Evolutionary conservation across 2,888 invertebrate genomes (phyloP), one percentile per base, ranked within the genome.

Genomic region (Oasisia sp.): DNA sequence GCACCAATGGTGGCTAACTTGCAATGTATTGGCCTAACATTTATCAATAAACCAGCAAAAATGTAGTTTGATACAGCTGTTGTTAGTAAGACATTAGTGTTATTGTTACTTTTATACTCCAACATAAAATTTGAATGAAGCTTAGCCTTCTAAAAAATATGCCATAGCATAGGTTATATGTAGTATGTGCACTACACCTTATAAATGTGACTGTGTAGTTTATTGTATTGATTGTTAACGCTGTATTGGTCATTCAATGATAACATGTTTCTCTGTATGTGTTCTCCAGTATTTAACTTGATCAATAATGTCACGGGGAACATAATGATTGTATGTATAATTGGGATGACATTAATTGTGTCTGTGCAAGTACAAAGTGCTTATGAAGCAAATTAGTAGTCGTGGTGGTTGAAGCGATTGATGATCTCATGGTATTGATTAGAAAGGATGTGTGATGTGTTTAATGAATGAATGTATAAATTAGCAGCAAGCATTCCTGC

Each of bases 381-480:
- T 74, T 74, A 74, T 74, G 74, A 74, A 74, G 74, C 74, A 74
- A 74, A 74, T 74, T 74, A 74, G n/a, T 74, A 74, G 27, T 74
- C 27, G n/a, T 74, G 74, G n/a, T 74, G 0, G 74, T 74, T 74
- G 74, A 74, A 74, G 2, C 27, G 7, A 74, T 74, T 7, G 7
- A 27, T 74, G 74, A 74, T 74, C 74, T 74, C 74, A 74, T 74
- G 74, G n/a, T 74, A 74, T 74, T 74, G 74, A 74, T 3, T 27
- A 27, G 74, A 74, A 74, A 56, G 74, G 74, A 7, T 27, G 27
- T 74, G 74, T 74, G 50, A 14, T 50, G 9, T 14, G 14, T 50
- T 9, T 50, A 50, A 5, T 11, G 50, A 50, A 50, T 50, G 5
- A 50, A 50, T 50, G 50, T 8, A 45, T 50, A 12, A 50, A 50